These are phyloP conservation scores for Trinectes maculatus DNA, from an alignment of 2,113 vertebrate genomes.

Conservation along the genomic window DNA sequence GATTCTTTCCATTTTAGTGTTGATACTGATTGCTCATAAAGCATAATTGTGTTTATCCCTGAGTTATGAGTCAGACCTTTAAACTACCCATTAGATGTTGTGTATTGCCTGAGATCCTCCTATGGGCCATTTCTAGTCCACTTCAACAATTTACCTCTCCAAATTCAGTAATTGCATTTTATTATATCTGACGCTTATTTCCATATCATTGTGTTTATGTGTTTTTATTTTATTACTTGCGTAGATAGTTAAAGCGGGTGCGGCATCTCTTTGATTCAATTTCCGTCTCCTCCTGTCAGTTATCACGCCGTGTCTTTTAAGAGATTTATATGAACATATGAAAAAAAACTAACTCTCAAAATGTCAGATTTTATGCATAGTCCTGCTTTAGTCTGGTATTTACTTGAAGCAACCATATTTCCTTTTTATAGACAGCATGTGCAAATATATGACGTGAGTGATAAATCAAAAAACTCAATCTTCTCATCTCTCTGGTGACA, in stretches of 20 bases:
- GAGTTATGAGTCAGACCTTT: slow-evolving; percentile 24
- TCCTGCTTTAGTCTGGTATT: slow-evolving; percentile 2
- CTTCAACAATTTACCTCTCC: no score
- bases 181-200: slow-evolving; percentile 17
- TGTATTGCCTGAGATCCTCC: background rate
- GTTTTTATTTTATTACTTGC: slow-evolving; percentile 1
- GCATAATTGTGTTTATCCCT: slow-evolving; percentile 6
- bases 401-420: slow-evolving; percentile 26
- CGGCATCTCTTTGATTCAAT: slow-evolving; percentile 1
- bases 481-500: slow-evolving; percentile 54
- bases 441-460: slow-evolving; percentile 40
- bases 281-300: background rate
- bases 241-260: no score
- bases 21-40: slow-evolving; percentile 46
- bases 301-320: background rate
- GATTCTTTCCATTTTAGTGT: slow-evolving; percentile 27
- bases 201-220: slow-evolving; percentile 2
- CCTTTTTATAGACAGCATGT: slow-evolving; percentile 20
- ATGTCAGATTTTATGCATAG: slow-evolving; percentile 25
- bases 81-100: slow-evolving; percentile 8
- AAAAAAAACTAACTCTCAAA: slow-evolving; percentile 20
- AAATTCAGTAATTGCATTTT: background rate
- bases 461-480: slow-evolving; percentile 59
- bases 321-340: slow-evolving; percentile 16
- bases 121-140: background rate